These are phyloP conservation scores for Poeciliopsis presidionis DNA, from an alignment of 2,797 vertebrate genomes.

Conservation along the genomic window DNA sequence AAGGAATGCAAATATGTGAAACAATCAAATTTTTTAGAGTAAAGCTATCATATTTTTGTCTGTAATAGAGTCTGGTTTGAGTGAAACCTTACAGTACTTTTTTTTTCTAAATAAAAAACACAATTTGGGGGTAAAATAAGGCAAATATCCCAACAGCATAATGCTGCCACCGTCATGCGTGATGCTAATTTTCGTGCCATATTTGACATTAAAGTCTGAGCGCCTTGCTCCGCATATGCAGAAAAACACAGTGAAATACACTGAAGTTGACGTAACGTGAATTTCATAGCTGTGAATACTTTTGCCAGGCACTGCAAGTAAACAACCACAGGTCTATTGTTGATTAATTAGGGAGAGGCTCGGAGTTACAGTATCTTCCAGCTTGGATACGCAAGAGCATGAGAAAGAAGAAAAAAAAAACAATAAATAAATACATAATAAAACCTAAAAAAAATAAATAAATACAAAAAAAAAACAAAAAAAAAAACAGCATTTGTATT, in stretches of 20 bases:
- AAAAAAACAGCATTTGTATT: slow-evolving; percentile 41
- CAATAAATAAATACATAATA: slow-evolving; percentile 1
- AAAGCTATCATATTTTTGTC: not conserved
- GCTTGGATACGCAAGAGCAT: slow-evolving; percentile 38
- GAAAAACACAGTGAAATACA: not conserved
- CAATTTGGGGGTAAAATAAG: not conserved
- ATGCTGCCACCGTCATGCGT: not conserved
- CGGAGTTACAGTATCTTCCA: slow-evolving; percentile 35
- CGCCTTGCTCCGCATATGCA: not conserved
- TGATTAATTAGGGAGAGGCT: slow-evolving; percentile 52
- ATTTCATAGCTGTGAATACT: not conserved
- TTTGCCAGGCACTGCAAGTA: slow-evolving; percentile 15
- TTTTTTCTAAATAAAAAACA: not conserved
- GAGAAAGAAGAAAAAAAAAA: not conserved
- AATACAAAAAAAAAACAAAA: slow-evolving; percentile 22
- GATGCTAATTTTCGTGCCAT: not conserved
- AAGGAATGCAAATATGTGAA: not conserved
- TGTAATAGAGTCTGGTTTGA: not conserved
- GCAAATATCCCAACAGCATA: not conserved
- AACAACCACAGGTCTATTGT: slow-evolving; percentile 28
- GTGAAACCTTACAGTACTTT: not conserved
- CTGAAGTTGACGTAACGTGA: not conserved
- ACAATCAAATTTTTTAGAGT: not conserved
- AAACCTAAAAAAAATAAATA: slow-evolving; percentile 5
- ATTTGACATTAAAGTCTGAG: not conserved